Conservation (phyloP, 2,113 vertebrate genomes). For the Azemiops feae region DNA sequence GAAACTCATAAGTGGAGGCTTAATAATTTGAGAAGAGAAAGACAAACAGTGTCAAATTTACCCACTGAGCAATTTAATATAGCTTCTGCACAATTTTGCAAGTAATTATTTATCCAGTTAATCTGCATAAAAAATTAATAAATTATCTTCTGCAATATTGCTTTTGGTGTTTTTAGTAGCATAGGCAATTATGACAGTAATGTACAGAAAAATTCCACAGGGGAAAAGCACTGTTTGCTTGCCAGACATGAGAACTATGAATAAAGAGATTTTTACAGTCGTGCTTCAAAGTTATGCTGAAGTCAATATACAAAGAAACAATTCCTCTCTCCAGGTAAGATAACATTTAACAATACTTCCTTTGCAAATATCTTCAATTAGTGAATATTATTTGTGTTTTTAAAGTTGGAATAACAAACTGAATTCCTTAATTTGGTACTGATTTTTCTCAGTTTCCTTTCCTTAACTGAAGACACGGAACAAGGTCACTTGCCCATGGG, state of each 20-base stretch:
- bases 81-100: conserved; percentile 59
- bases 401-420: background rate
- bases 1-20: conserved; percentile 33
- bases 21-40: conserved; percentile 60
- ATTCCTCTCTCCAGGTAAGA: background rate
- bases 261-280: conserved; percentile 16
- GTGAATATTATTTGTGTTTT: background rate
- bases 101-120: conserved; percentile 60
- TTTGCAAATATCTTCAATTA: background rate
- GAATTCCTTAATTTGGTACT: background rate
- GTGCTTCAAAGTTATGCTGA: background rate
- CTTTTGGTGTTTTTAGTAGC: conserved; percentile 43
- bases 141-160: conserved; percentile 30
- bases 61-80: conserved; percentile 51
- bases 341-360: background rate
- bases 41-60: conserved; percentile 53
- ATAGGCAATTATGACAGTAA: conserved; percentile 38
- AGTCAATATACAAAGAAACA: background rate
- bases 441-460: background rate
- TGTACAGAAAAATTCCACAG: conserved; percentile 33
- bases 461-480: background rate
- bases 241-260: conserved; percentile 28
- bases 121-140: conserved; percentile 52
- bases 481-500: background rate
- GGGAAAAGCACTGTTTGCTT: conserved; percentile 45